A percentile compares a stretch with the other conserved stretches of the same genome.
Evolutionary conservation across 1,140 invertebrate species (phyloP).

Genomic region (Drosophila arizonae): DNA sequence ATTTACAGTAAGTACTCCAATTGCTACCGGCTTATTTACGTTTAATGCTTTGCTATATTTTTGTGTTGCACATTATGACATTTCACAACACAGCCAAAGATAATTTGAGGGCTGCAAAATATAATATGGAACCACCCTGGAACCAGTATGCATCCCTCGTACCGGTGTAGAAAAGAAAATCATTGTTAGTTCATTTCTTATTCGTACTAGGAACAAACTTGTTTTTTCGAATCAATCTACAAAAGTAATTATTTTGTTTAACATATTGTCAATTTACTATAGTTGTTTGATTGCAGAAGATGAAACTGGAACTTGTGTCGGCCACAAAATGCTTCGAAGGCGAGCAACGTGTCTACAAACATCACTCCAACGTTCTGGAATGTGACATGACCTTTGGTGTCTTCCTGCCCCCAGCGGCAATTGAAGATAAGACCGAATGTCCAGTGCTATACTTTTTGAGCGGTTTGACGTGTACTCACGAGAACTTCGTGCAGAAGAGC

Average conservation of each 20-base stretch:
- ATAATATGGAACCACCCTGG: background rate
- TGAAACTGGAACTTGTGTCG: constrained; percentile 66
- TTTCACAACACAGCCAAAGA: constrained; percentile 14
- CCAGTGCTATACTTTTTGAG: constrained; percentile 97
- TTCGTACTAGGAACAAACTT: background rate
- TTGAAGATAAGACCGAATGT: constrained; percentile 86
- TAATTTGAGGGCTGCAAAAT: constrained; percentile 4
- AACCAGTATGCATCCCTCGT: constrained; percentile 1
- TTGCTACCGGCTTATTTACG: constrained; percentile 27
- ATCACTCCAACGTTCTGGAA: constrained; percentile 90
- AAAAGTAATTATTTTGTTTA: background rate
- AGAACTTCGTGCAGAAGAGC: constrained; percentile 98
- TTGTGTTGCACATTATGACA: background rate
- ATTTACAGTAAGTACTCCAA: background rate
- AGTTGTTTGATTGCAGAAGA: constrained; percentile 30
- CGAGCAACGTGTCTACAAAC: constrained; percentile 87
- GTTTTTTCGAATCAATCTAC: background rate
- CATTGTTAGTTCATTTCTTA: background rate
- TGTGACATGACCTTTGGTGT: constrained; percentile 97
- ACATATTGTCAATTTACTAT: background rate
- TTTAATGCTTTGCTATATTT: background rate
- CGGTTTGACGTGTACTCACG: constrained; percentile 96
- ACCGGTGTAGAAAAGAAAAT: background rate
- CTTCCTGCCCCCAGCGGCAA: constrained; percentile 91
- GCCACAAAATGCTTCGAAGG: constrained; percentile 67